phyloP scores from a whole-genome alignment of 2,888 invertebrate species.

The Halictus ligatus region DNA sequence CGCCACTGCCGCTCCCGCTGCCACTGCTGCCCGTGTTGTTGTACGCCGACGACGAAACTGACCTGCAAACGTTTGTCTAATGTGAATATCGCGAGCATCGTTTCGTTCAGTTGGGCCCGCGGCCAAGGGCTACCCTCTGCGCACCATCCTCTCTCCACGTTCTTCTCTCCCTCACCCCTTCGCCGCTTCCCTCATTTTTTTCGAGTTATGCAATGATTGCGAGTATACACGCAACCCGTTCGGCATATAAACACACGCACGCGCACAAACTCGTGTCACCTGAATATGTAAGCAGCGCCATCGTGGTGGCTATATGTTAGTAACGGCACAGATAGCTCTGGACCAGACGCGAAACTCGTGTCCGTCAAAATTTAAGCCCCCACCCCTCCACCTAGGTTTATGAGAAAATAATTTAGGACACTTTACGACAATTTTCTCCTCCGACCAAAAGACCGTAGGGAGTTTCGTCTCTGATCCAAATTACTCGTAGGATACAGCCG shows the following conservation, averaged over 20 bases:
- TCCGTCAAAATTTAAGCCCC: background rate
- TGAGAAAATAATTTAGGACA: background rate
- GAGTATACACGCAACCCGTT: slow-evolving; percentile 23
- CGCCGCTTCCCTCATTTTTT: slow-evolving; percentile 2
- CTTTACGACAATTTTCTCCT: background rate
- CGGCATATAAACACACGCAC: slow-evolving; percentile 51
- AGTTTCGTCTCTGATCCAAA: background rate
- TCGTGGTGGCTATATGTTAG: slow-evolving; percentile 17
- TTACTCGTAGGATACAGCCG: background rate
- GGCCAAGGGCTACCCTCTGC: slow-evolving; percentile 75
- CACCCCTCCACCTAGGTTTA: background rate
- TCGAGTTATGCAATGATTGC: slow-evolving; percentile 71
- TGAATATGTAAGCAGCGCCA: slow-evolving; percentile 4
- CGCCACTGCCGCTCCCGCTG: slow-evolving; percentile 63
- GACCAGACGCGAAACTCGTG: background rate
- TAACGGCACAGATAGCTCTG: slow-evolving; percentile 2
- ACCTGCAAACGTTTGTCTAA: slow-evolving; percentile 76
- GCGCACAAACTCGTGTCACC: slow-evolving; percentile 25
- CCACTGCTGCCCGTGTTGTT: slow-evolving; percentile 72
- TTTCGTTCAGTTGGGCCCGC: slow-evolving; percentile 70
- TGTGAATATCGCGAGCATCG: slow-evolving; percentile 65
- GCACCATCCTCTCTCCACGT: background rate
- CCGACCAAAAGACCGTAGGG: background rate
- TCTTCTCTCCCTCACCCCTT: background rate
- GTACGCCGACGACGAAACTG: slow-evolving; percentile 79